Evolutionary conservation across 2,113 vertebrate genomes (phyloP), one percentile per base, ranked within the genome.

Genomic region (Sander vitreus): DNA sequence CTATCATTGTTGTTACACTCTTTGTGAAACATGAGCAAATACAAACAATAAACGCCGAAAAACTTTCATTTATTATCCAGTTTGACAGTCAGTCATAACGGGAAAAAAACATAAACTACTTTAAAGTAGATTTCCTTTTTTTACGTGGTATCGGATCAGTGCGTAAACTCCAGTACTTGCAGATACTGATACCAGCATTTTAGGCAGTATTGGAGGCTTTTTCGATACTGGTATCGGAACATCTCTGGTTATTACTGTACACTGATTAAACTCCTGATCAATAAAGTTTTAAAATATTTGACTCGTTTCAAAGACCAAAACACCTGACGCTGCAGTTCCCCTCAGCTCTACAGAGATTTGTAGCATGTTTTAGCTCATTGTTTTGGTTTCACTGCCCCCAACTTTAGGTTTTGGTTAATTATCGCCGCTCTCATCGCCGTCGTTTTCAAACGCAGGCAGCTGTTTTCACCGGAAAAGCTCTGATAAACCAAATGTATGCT

Each of bases 201-300:
- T 43, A 43, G 39, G 39, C 39, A 11, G 39, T 43, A 43, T 43
- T 9, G 9, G 36, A 39, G 36, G 36, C 36, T 39, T 39, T 39
- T 39, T 10, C 2, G 36, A 39, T 39, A 39, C 39, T 39, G 39
- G 39, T 11, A 43, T 11, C 10, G 10, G 10, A 43, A 43, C 39
- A 43, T 43, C 39, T 43, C 39, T 43, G 85, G 84, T 85, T 74
- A 79, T 81, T 77, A 50, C n/a, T 70, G 51, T 48, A 63, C 57
- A 78, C 15, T 10, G 39, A 85, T 54, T 85, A 45, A 53, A 13
- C 39, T 48, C 3, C n/a, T 67, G 15, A 72, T 58, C 19, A 48
- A 4, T 2, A 21, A 9, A 27, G 4, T 10, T 15, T 47, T 13
- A 2, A 39, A 48, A 30, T 19, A 60, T 10, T 5, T 30, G 3